Evolutionary conservation across 2,113 vertebrate species (phyloP).

Genomic region (Heloderma charlesbogerti): DNA sequence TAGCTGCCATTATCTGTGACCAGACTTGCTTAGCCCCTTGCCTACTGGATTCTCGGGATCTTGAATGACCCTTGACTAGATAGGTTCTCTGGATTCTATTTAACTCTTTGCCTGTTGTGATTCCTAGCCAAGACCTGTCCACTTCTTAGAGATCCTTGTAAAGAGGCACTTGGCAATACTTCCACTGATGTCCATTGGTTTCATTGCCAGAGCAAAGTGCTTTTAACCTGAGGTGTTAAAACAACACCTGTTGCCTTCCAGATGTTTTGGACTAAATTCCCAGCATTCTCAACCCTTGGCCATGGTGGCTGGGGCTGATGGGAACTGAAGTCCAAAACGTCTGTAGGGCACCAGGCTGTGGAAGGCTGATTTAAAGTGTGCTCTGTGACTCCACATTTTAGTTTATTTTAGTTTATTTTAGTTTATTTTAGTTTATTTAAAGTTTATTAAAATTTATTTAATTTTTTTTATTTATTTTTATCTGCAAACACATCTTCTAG

Average conservation of each 20-base stretch:
- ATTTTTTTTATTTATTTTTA: not conserved
- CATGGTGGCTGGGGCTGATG: no score
- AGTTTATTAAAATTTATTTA: no score
- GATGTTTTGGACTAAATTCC: no score
- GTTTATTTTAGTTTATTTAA: no score
- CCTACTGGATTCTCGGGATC: not conserved
- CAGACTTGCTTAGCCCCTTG: not conserved
- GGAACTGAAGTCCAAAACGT: no score
- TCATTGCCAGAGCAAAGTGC: rapidly evolving
- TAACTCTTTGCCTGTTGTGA: not conserved
- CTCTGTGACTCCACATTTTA: rapidly evolving
- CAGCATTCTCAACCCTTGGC: no score
- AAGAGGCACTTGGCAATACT: no score
- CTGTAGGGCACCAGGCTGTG: no score
- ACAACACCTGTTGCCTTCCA: no score
- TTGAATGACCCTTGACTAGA: not conserved
- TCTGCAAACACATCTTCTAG: not conserved
- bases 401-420: no score
- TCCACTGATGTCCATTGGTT: not conserved
- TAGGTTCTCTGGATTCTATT: not conserved
- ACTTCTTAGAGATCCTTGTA: not conserved
- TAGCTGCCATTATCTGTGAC: not conserved
- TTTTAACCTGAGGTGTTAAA: rapidly evolving
- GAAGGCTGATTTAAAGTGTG: not conserved
- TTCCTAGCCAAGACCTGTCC: no score